Base-by-base conservation (phyloP, 2,113 vertebrate species). In the Copsychus sechellarum region DNA sequence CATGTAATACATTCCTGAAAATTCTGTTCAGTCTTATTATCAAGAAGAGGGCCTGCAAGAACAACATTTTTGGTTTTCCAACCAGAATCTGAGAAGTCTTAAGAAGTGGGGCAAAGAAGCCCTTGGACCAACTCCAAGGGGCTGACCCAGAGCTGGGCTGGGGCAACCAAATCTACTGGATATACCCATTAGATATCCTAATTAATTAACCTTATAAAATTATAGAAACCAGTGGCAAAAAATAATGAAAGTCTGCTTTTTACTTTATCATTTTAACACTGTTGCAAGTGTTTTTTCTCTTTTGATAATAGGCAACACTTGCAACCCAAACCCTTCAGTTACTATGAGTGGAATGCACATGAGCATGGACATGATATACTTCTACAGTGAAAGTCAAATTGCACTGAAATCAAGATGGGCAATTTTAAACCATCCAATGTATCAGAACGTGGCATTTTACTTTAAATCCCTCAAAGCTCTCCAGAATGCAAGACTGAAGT, bases 381-480 rank as follows among this genome's bases (percentile, higher is more conserved):
- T 33, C 21, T 34, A 1, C 9, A 29, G 38, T 69, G n/a, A 80
- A 86, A 86, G 58, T 17, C 36, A 86, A 82, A 81, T 51, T 43
- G 71, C 38, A 53, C n/a, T 17, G 47, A 64, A 81, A 82, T 38
- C 12, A 60, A 77, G n/a, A 64, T 5, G 13, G 50, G 25, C 42
- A 42, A 65, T 77, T 93, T 88, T 64, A 81, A 88, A 57, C 23
- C 58, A 83, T 7, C 13, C 0, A 0, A 53, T 34, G 21, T 40
- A 48, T 45, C 50, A 77, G 58, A 73, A 81, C 60, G 61, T 89
- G 72, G 60, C 53, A 70, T 73, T 65, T 69, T 58, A 61, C 36
- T 79, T 67, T n/a, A n/a, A 91, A 73, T 23, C 56, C 80, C 64
- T 77, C 83, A 72, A 81, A 88, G 29, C 45, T 83, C 50, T 64